Evolutionary conservation across 2,113 vertebrate species (phyloP).

Genomic region (Atrichornis clamosus): DNA sequence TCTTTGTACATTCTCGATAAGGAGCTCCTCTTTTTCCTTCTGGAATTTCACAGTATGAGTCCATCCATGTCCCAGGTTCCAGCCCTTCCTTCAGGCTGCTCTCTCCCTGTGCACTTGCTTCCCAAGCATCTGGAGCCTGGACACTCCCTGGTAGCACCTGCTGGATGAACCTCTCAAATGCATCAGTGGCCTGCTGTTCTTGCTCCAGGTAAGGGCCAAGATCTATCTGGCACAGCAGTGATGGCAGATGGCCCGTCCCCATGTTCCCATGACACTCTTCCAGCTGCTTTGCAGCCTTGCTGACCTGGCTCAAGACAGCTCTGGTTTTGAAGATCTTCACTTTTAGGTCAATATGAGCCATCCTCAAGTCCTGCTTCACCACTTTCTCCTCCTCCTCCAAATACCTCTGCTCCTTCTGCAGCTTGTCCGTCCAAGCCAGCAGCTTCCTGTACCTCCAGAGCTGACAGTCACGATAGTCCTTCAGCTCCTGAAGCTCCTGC

Average conservation of each 20-base stretch:
- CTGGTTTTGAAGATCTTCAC: neutral
- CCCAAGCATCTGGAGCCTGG: neutral
- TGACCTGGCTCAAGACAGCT: neutral
- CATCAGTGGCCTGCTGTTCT: neutral
- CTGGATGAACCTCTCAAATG: neutral
- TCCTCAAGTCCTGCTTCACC: neutral
- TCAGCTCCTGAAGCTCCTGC: slow-evolving; percentile 8
- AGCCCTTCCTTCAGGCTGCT: neutral
- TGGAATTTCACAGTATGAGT: neutral
- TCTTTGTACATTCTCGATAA: neutral
- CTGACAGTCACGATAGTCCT: neutral
- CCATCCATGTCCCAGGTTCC: neutral
- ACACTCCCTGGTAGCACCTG: neutral
- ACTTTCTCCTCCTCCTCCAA: neutral
- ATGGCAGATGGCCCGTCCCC: neutral
- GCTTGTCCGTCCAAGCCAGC: neutral
- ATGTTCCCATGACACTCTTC: neutral
- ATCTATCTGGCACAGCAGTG: neutral
- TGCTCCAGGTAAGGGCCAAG: neutral
- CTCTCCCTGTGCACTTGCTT: neutral
- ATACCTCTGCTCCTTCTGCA: neutral
- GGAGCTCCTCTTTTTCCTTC: neutral
- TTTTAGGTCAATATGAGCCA: neutral
- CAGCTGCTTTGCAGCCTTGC: neutral
- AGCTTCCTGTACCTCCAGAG: neutral